Conservation (phyloP, 2,113 vertebrate genomes). For the Calidris pugnax region DNA sequence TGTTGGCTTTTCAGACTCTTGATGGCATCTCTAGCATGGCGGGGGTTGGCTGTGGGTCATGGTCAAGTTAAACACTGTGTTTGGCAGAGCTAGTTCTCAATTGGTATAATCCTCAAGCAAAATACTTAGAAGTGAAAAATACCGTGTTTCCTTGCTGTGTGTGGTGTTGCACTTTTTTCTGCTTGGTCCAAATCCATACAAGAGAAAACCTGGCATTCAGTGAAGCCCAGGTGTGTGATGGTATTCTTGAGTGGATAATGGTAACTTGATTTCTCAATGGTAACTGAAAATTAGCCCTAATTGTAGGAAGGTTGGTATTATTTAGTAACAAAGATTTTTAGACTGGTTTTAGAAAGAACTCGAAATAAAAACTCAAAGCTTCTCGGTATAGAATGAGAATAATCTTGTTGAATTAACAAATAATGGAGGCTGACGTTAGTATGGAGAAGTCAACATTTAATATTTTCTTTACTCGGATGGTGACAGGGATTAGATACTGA, state of each 20-base stretch:
- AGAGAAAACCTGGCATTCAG: background rate
- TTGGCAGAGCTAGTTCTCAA: background rate
- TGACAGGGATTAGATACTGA: background rate
- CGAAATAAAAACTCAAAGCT: background rate
- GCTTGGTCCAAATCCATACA: background rate
- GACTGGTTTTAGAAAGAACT: background rate
- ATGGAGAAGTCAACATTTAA: background rate
- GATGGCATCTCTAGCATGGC: background rate
- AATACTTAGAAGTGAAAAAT: background rate
- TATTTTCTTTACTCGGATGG: background rate
- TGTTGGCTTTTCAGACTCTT: background rate
- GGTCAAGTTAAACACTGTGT: background rate
- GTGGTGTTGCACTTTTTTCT: background rate
- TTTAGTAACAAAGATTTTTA: background rate
- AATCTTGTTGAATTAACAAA: background rate
- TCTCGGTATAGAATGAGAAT: rapidly evolving
- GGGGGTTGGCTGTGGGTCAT: background rate
- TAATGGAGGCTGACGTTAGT: background rate
- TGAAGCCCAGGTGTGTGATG: background rate
- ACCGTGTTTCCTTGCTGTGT: rapidly evolving
- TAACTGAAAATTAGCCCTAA: background rate
- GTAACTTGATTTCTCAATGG: background rate
- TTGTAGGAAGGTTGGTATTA: background rate
- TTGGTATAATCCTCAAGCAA: constrained; percentile 28
- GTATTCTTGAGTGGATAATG: background rate